Evolutionary conservation across 2,113 vertebrate species (phyloP), one percentile per base, ranked within the genome.

Genomic region (Aythya baeri): DNA sequence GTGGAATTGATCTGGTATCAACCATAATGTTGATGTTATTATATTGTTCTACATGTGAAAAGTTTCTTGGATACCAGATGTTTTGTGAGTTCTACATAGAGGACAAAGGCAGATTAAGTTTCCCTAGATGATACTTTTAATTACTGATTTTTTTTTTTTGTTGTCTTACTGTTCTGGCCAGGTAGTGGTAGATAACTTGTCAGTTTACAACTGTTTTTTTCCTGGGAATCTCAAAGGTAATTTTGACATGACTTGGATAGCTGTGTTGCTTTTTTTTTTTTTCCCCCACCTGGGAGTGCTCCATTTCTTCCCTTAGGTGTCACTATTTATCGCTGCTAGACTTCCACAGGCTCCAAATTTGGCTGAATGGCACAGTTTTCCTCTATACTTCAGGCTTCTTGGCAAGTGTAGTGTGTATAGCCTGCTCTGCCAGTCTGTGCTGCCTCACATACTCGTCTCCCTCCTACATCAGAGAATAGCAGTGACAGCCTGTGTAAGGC

Each of bases 371-470:
- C 62, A 34, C 17, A 74, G 52, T 80, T 95, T 71, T 89, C 87
- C 95, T 93, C 59, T 54, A 27, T 91, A 49, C 81, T 87, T 88
- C 68, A 73, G 86, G 93, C 79, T 6, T 63, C 94, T 96, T 97
- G 95, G 93, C 95, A 96, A 93, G 65, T 8, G 43, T 17, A 25
- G 55, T 81, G 65, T 88, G 85, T 95, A 58, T 88, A 96, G 91
- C 93, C 87, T 95, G 93, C 72, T 80, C 90, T 88, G 94, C 88
- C 94, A 94, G 94, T 88, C 94, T 95, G 96, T 90, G 91, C 93
- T 96, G 93, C 95, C 93, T 94, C 93, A 86, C 93, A 88, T 83
- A n/a, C 72, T 95, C 67, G 89, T 96, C 87, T 96, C 94, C 94
- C 93, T 97, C 94, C 93, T 93, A 94, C 93, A 97, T 44, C 68